Conservation (phyloP, 2,888 invertebrate species). For the Neoitamus cyanurus region DNA sequence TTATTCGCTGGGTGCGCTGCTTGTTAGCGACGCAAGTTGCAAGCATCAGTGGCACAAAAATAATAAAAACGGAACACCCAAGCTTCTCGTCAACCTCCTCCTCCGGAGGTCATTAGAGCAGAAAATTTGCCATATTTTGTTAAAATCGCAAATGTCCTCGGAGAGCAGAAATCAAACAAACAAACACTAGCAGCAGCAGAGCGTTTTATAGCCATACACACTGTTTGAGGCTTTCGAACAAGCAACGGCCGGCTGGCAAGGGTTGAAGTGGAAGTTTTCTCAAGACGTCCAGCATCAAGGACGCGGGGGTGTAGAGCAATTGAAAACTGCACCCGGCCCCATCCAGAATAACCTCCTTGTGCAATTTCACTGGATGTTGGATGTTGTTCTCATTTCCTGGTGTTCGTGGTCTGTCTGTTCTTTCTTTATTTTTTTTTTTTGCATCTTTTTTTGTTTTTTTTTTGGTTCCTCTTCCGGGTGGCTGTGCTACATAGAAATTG, state of each 20-base stretch:
- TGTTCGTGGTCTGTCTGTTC: not conserved
- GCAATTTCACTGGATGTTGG: not conserved
- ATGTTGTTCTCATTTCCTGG: not conserved
- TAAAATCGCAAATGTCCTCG: not conserved
- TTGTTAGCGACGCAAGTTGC: not conserved
- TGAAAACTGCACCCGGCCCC: not conserved
- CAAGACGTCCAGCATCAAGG: not conserved
- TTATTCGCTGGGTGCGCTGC: not conserved
- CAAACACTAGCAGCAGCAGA: not conserved
- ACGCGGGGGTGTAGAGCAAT: not conserved
- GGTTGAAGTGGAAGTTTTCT: not conserved
- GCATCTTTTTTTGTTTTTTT: not conserved
- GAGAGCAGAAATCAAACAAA: not conserved
- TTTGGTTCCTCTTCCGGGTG: constrained; percentile 5
- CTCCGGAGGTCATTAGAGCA: not conserved
- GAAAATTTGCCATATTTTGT: constrained; percentile 1
- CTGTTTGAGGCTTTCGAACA: not conserved
- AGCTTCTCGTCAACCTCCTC: not conserved
- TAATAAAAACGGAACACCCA: not conserved
- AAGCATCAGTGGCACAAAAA: not conserved
- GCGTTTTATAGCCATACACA: not conserved
- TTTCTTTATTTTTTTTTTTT: not conserved
- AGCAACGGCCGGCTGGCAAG: not conserved
- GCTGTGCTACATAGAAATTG: not conserved
- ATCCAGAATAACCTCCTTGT: not conserved